Evolutionary conservation across 2,113 vertebrate genomes (phyloP), one percentile per base, ranked within the genome.

Genomic region (Pampusana beccarii): DNA sequence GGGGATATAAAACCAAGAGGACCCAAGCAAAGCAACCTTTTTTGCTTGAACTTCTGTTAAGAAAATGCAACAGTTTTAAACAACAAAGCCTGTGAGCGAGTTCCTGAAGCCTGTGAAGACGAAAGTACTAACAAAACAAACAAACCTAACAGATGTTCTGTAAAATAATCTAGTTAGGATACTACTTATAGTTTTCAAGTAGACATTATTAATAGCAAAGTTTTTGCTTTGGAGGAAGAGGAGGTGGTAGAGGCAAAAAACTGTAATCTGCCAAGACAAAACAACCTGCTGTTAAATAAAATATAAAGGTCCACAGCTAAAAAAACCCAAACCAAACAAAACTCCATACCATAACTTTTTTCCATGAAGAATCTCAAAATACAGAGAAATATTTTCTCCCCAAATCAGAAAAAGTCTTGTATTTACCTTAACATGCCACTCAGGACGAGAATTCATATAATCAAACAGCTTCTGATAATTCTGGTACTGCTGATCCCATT

Each of bases 381-480:
- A 69, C 0, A 34, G 16, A 51, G 20, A 90, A 90, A 69, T 34
- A 65, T 0, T 73, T 77, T 26, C 18, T 44, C 10, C 46, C 82
- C 13, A 80, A 83, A 86, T 2, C 19, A 80, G 78, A 75, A 36
- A 33, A 56, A 65, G 46, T 38, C 6, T 31, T 86, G 24, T 61
- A 61, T 81, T 97, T 98, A 99, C 99, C 99, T 99, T 98, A 96
- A 99, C 97, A 40, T 98, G 98, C 48, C 99, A 98, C 34, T 98
- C 98, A 28, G 99, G 98, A 72, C 98, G 98, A 88, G 98, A 98
- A 92, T 99, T 98, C 97, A 99, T 98, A 96, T 98, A 99, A 96
- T 99, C 98, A 89, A 99, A 99, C 8, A 99, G 98, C 50, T 98
- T 98, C 93, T 99, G 99, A 92, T 99, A 99, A 97, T 99, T 99